Evolutionary conservation across 2,888 invertebrate genomes (phyloP).

Genomic region (Crematogaster levior): DNA sequence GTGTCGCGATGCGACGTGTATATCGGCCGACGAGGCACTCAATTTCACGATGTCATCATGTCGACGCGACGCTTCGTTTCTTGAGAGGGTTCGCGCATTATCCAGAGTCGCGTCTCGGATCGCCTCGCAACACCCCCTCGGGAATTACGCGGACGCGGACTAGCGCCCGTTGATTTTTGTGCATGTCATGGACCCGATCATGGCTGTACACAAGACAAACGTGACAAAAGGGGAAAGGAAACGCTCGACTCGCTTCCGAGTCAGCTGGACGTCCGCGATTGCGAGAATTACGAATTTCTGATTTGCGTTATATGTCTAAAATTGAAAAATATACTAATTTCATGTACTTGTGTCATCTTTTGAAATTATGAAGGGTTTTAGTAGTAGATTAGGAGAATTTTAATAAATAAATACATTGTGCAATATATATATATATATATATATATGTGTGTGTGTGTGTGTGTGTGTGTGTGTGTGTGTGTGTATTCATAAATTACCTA

Average conservation of each 20-base stretch:
- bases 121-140: neutral
- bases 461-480: neutral
- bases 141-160: constrained; percentile 30
- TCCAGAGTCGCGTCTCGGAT: neutral
- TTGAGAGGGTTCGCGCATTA: constrained; percentile 37
- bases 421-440: neutral
- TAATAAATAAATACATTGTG: neutral
- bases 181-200: constrained; percentile 61
- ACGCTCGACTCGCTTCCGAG: constrained; percentile 48
- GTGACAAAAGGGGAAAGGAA: constrained; percentile 74
- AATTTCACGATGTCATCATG: constrained; percentile 86
- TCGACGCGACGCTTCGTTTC: constrained; percentile 80
- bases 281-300: too few species aligned
- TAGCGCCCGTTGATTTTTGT: constrained; percentile 63
- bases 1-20: neutral
- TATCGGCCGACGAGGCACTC: constrained; percentile 75
- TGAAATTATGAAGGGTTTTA: too few species aligned
- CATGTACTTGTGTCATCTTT: neutral
- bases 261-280: neutral
- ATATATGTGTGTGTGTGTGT: too few species aligned
- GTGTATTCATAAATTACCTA: constrained; percentile 81
- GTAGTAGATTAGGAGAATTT: too few species aligned
- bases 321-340: constrained; percentile 12
- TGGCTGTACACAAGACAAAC: constrained; percentile 66
- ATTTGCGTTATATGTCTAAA: neutral